phyloP scores from a whole-genome alignment of 1,140 invertebrate species.

The Brachystomella parvula region DNA sequence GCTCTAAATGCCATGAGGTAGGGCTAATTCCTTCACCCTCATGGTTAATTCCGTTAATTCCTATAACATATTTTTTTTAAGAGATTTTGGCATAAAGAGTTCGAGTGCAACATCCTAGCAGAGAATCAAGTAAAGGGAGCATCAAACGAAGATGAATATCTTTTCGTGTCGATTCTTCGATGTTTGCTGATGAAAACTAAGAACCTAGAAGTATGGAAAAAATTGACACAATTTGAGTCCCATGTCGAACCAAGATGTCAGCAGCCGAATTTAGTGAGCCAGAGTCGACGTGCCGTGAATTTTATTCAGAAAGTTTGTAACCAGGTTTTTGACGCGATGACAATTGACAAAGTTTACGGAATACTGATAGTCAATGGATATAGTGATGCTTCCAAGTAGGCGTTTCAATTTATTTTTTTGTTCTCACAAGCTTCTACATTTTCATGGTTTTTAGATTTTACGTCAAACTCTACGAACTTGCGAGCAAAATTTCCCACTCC shows the following conservation, averaged over 20 bases:
- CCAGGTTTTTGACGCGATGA: constrained; percentile 3
- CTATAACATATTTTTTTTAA: not conserved
- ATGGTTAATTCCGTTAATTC: not conserved
- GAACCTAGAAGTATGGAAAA: constrained; percentile 1
- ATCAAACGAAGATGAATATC: constrained; percentile 9
- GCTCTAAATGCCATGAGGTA: constrained; percentile 23
- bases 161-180: constrained; percentile 14
- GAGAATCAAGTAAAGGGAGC: constrained; percentile 13
- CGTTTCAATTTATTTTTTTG: not conserved
- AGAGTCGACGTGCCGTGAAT: not conserved
- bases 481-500: constrained; percentile 3
- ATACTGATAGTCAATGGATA: not conserved
- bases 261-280: not conserved
- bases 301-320: constrained; percentile 16
- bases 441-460: not conserved
- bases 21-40: not conserved
- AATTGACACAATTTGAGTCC: constrained; percentile 11
- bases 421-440: not conserved
- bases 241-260: constrained; percentile 10
- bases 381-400: constrained; percentile 8
- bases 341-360: constrained; percentile 17
- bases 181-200: constrained; percentile 14
- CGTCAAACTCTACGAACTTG: constrained; percentile 5
- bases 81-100: not conserved
- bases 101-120: constrained; percentile 15